phyloP scores from a whole-genome alignment of 1,140 invertebrate species.

The Ridgeia piscesae region DNA sequence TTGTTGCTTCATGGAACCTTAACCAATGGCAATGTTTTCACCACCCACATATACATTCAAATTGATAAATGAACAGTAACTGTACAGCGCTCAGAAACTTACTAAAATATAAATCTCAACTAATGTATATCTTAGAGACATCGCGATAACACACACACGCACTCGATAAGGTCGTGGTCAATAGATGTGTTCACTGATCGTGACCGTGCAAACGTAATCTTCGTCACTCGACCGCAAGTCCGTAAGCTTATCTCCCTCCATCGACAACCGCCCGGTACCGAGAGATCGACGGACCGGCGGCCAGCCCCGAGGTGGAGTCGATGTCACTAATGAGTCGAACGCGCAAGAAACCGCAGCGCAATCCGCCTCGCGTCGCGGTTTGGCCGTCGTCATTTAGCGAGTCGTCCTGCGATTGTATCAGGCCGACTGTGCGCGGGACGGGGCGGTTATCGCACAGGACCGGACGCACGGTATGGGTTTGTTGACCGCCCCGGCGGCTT shows the following conservation, averaged over 20 bases:
- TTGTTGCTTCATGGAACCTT: no score
- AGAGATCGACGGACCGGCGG: background rate
- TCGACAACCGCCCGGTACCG: background rate
- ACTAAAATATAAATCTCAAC: no score
- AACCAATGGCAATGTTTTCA: no score
- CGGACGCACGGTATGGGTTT: background rate
- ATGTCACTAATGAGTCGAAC: background rate
- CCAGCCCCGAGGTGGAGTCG: background rate
- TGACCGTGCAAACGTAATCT: background rate
- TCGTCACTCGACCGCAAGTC: background rate
- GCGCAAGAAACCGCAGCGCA: background rate
- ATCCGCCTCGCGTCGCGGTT: background rate
- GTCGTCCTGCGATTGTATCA: background rate
- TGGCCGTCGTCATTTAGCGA: background rate
- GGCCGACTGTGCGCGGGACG: background rate
- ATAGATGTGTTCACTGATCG: background rate
- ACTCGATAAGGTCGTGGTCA: no score
- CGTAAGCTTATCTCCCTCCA: background rate
- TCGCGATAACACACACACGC: no score
- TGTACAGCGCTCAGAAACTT: no score
- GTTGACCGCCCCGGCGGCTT: background rate
- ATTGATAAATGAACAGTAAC: no score
- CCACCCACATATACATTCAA: no score
- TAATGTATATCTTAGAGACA: no score
- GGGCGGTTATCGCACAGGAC: background rate